Percentiles rank a stretch among this genome's conserved stretches.
phyloP scores from a whole-genome alignment of 1,140 invertebrate species.

The Laupala kohalensis region DNA sequence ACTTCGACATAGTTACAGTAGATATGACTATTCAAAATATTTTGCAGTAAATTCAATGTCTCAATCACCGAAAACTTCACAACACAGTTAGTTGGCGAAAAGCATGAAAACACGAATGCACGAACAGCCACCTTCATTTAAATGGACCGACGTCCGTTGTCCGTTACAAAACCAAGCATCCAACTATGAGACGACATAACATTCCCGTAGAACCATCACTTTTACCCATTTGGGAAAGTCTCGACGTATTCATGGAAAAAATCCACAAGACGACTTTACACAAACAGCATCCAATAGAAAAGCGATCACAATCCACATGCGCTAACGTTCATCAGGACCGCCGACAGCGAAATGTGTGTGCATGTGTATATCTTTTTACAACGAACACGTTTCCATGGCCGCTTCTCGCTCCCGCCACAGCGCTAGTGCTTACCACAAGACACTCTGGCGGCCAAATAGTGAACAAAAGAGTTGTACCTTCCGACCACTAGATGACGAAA shows the following conservation, averaged over 20 bases:
- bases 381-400: background rate
- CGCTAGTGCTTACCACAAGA: background rate
- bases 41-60: background rate
- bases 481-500: too few species aligned
- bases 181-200: background rate
- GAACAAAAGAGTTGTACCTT: too few species aligned
- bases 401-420: background rate
- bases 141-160: background rate
- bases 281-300: too few species aligned
- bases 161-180: background rate
- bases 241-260: too few species aligned
- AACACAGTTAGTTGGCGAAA: background rate
- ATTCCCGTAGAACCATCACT: background rate
- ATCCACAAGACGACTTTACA: too few species aligned
- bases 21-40: background rate
- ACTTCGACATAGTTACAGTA: constrained; percentile 4
- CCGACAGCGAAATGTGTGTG: background rate
- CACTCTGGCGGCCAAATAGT: background rate
- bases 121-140: background rate
- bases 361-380: background rate
- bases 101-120: background rate
- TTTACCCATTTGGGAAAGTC: background rate
- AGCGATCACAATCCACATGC: background rate
- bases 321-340: background rate
- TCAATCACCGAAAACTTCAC: background rate